Evolutionary conservation across 1,140 invertebrate species (phyloP).

Genomic region (Solenopsis invicta): DNA sequence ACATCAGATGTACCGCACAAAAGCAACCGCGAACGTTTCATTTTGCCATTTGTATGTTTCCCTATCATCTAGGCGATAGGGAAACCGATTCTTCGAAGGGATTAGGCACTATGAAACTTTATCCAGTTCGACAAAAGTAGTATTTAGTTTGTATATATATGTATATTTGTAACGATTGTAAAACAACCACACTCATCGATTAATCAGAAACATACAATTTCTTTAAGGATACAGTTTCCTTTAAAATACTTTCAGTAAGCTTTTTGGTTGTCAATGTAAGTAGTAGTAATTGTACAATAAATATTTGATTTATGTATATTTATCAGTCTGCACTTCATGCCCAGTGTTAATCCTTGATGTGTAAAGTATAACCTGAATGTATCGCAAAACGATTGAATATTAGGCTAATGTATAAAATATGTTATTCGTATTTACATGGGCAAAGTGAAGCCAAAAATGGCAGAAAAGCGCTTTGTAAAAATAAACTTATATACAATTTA

Average conservation of each 20-base stretch:
- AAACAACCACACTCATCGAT: constrained; percentile 75
- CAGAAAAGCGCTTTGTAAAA: constrained; percentile 59
- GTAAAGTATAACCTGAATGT: constrained; percentile 67
- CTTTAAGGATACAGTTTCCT: constrained; percentile 73
- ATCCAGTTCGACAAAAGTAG: constrained; percentile 68
- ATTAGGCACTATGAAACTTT: constrained; percentile 69
- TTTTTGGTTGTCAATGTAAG: constrained; percentile 83
- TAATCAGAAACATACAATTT: constrained; percentile 72
- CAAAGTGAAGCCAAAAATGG: constrained; percentile 55
- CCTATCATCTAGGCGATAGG: constrained; percentile 64
- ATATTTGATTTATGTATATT: constrained; percentile 80
- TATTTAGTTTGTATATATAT: constrained; percentile 80
- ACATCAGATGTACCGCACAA: constrained; percentile 76
- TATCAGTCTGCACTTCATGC: constrained; percentile 81
- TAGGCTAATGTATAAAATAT: constrained; percentile 58
- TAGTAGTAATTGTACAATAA: constrained; percentile 84
- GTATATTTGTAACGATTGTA: constrained; percentile 79
- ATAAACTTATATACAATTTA: constrained; percentile 48
- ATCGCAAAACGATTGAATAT: constrained; percentile 61
- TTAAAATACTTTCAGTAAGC: constrained; percentile 79
- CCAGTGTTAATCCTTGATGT: constrained; percentile 75
- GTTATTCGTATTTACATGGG: constrained; percentile 63
- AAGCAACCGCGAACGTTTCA: constrained; percentile 68
- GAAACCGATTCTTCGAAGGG: constrained; percentile 15
- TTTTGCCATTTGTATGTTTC: constrained; percentile 71